These are phyloP conservation scores for Osmoderma eremita DNA, from an alignment of 2,888 invertebrate species.

Conservation along the genomic window DNA sequence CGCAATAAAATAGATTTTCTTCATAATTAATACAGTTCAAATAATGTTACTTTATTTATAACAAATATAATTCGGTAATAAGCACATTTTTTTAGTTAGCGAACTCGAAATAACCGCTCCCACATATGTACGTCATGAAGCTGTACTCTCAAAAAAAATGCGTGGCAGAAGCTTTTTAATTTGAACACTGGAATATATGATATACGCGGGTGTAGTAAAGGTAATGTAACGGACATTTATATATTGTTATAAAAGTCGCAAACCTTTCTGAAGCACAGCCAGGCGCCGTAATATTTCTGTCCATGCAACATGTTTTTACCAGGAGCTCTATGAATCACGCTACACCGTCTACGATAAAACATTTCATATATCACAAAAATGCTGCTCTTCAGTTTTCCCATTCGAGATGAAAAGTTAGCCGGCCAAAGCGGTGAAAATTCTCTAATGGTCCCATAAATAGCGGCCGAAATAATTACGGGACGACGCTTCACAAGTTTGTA, in stretches of 20 bases:
- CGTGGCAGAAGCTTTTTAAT: constrained; percentile 22
- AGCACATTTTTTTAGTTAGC: no score
- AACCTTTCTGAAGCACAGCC: constrained; percentile 57
- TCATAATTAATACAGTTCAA: no score
- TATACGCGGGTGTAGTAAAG: constrained; percentile 3
- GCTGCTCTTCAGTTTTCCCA: constrained; percentile 36
- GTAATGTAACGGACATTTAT: constrained; percentile 53
- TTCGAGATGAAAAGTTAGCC: constrained; percentile 33
- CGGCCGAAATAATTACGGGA: constrained; percentile 27
- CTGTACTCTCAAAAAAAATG: neutral
- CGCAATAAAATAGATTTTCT: no score
- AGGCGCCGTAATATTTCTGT: constrained; percentile 60
- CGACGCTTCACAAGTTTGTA: constrained; percentile 16
- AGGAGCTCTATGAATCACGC: constrained; percentile 60
- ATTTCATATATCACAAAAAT: constrained; percentile 43
- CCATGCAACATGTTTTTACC: constrained; percentile 62
- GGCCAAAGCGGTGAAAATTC: constrained; percentile 8
- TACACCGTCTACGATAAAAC: constrained; percentile 47
- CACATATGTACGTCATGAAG: no score
- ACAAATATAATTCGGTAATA: no score
- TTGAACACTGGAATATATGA: constrained; percentile 6
- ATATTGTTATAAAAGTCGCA: constrained; percentile 61
- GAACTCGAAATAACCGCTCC: no score
- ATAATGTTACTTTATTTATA: no score
- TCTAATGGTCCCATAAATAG: constrained; percentile 34